Evolutionary conservation across 2,888 invertebrate species (phyloP).

Genomic region (Allolobophora icterica): DNA sequence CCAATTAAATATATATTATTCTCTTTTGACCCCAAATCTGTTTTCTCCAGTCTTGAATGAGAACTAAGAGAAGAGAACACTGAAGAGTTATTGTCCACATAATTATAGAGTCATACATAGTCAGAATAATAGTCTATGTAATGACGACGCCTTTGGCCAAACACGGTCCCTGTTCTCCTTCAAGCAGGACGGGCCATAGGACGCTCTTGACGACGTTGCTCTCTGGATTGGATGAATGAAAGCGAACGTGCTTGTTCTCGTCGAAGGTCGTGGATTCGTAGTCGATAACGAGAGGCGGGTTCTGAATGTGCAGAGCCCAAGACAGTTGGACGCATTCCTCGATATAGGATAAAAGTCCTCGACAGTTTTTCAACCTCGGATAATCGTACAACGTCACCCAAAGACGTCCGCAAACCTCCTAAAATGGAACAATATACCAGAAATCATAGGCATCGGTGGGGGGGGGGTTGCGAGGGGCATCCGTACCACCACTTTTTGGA

Average conservation of each 20-base stretch:
- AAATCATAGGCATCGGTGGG: background rate
- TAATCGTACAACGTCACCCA: constrained; percentile 91
- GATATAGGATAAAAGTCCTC: constrained; percentile 77
- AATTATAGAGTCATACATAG: no score
- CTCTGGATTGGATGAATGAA: constrained; percentile 77
- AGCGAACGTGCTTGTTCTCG: constrained; percentile 80
- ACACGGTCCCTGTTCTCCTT: constrained; percentile 74
- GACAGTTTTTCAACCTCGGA: constrained; percentile 82
- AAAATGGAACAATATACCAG: constrained; percentile 44
- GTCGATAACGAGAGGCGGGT: constrained; percentile 63
- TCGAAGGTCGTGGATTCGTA: constrained; percentile 72
- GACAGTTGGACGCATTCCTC: constrained; percentile 83
- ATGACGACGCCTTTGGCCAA: constrained; percentile 85
- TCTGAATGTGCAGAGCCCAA: constrained; percentile 82
- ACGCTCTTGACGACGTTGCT: constrained; percentile 80
- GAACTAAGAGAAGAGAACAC: background rate
- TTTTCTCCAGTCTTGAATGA: background rate
- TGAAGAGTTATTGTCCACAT: background rate
- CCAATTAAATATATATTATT: background rate
- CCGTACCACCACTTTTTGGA: no score
- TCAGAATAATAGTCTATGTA: constrained; percentile 68
- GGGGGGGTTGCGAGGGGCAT: no score
- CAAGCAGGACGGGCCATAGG: constrained; percentile 85
- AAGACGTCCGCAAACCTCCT: constrained; percentile 76
- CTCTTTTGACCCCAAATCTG: background rate